Evolutionary conservation across 2,113 vertebrate species (phyloP), one percentile per base, ranked within the genome.

Genomic region (Eleginops maclovinus): DNA sequence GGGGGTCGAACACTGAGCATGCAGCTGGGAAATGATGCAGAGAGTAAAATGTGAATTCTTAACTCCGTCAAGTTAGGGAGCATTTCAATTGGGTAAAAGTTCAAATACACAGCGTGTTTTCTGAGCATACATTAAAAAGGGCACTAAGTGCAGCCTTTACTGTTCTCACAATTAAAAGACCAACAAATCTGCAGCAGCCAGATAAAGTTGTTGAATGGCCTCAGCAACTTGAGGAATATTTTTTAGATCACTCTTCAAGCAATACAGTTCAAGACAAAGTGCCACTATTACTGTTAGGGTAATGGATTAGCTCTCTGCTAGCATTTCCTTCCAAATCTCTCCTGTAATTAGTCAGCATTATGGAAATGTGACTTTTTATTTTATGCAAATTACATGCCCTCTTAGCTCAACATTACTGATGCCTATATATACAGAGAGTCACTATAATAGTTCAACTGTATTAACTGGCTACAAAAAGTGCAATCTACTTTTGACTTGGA

Each of bases 181-280:
- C 31, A 73, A 31, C 64, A 47, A 67, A 80, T 81, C 59, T 75
- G 66, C 66, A 81, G 69, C 12, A 3, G 53, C 54, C 75, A 68
- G 83, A 86, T 76, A 67, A 81, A 84, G 77, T 28, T 75, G 71
- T 56, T 70, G 72, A 74, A 59, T 43, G 75, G 77, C 80, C 46
- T 78, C 59, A 4, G 24, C 70, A 61, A 69, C 74, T 69, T 4
- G 0, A 22, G 4, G 22, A 60, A 10, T 64, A 46, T 55, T 68
- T 60, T 43, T n/a, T 51, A 40, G 50, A 72, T 65, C 22, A 44
- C 3, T 17, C 44, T 0, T 7, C 46, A 0, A 62, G 56, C 46
- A 46, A 46, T 56, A 49, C 43, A 70, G 43, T 47, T 60, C 14
- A 50, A 6, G 40, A 63, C n/a, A 64, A 47, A 75, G 16, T 54